Evolutionary conservation across 2,888 invertebrate genomes (phyloP).

Genomic region (Myopa testacea): DNA sequence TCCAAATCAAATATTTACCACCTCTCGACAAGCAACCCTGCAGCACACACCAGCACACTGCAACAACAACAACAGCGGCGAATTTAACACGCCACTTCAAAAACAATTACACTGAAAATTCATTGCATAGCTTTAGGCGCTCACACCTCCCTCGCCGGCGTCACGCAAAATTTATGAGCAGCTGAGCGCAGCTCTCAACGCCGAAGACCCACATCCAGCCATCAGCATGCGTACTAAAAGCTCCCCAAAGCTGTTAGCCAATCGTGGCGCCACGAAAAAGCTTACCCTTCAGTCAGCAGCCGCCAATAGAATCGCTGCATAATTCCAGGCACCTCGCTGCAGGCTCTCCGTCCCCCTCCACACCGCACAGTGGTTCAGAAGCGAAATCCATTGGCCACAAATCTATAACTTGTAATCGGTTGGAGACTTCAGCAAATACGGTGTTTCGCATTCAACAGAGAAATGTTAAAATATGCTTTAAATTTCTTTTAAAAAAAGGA

Average conservation of each 20-base stretch:
- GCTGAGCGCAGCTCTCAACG: slow-evolving; percentile 36
- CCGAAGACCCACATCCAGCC: slow-evolving; percentile 42
- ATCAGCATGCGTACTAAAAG: slow-evolving; percentile 56
- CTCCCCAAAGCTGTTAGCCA: slow-evolving; percentile 57
- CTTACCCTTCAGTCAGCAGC: not conserved
- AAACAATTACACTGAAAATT: slow-evolving; percentile 37
- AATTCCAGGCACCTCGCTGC: slow-evolving; percentile 48
- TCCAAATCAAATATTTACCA: slow-evolving; percentile 44
- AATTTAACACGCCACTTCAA: slow-evolving; percentile 40
- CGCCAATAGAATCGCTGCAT: slow-evolving; percentile 46
- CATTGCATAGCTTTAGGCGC: slow-evolving; percentile 36
- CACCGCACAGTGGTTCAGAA: not conserved
- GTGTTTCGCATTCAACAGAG: too few species aligned
- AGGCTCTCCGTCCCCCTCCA: not conserved
- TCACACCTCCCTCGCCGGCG: slow-evolving; percentile 27
- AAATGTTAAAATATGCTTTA: too few species aligned
- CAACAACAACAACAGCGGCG: slow-evolving; percentile 39
- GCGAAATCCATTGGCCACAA: not conserved
- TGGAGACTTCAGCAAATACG: too few species aligned
- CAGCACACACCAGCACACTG: slow-evolving; percentile 25
- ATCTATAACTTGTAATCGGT: too few species aligned
- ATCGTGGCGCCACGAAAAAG: slow-evolving; percentile 49
- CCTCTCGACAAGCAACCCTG: slow-evolving; percentile 23
- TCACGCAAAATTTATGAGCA: slow-evolving; percentile 22
- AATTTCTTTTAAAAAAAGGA: too few species aligned